Evolutionary conservation across 1,140 invertebrate genomes (phyloP).

Genomic region (Phthorimaea operculella): DNA sequence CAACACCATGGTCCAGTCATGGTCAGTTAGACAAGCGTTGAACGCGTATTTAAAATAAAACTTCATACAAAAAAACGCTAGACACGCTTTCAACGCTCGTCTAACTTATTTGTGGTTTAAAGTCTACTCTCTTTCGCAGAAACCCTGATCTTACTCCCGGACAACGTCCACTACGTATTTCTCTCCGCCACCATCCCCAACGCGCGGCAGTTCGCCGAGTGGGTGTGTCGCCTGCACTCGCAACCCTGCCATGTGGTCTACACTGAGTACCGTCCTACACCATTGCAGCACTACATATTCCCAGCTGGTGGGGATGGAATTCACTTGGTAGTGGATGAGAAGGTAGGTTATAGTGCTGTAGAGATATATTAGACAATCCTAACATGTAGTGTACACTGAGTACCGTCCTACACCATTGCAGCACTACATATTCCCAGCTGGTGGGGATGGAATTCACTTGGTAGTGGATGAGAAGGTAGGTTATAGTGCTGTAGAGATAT

Average conservation of each 20-base stretch:
- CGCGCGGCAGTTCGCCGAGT: slow-evolving; percentile 97
- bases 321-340: slow-evolving; percentile 95
- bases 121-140: slow-evolving; percentile 67
- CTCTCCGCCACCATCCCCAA: slow-evolving; percentile 99
- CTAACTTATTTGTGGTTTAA: no score
- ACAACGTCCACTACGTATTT: slow-evolving; percentile 99
- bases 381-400: slow-evolving; percentile 99
- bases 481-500: no score
- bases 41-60: no score
- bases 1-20: no score
- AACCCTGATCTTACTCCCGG: slow-evolving; percentile 96
- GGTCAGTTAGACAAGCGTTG: no score
- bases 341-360: no score
- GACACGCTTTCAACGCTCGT: no score
- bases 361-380: no score
- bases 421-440: slow-evolving; percentile 97
- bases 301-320: slow-evolving; percentile 94
- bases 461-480: slow-evolving; percentile 92
- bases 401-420: slow-evolving; percentile 97
- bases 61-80: no score
- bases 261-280: slow-evolving; percentile 97
- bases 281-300: slow-evolving; percentile 98
- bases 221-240: slow-evolving; percentile 96
- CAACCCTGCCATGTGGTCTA: slow-evolving; percentile 99
- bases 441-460: slow-evolving; percentile 94